Percentiles rank a stretch among this genome's conserved stretches.
Evolutionary conservation across 2,888 invertebrate genomes (phyloP).

Genomic region (Criorhina ranunculi): DNA sequence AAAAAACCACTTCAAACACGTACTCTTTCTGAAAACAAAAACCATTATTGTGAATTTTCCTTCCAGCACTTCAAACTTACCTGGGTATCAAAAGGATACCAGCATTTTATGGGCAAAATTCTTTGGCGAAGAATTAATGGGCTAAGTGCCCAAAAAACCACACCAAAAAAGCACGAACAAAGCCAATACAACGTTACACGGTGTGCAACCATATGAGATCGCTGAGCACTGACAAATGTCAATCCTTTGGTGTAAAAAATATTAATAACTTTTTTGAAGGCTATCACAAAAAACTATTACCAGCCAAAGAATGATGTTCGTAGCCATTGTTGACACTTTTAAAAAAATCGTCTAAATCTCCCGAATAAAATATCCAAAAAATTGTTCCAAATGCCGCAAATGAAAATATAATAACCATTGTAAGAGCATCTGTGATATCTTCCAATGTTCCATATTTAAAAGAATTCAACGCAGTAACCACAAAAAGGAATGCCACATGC

Average conservation of each 20-base stretch:
- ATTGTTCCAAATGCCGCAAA: conserved; percentile 79
- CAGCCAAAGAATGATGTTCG: conserved; percentile 81
- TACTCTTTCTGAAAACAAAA: conserved; percentile 66
- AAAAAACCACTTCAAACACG: conserved; percentile 79
- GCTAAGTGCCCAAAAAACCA: conserved; percentile 79
- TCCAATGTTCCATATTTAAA: conserved; percentile 79
- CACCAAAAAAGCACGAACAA: conserved; percentile 78
- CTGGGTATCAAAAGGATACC: conserved; percentile 83
- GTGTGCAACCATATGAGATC: conserved; percentile 76
- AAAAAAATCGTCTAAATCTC: conserved; percentile 77
- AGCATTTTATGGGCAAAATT: conserved; percentile 80
- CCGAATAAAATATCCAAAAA: conserved; percentile 79
- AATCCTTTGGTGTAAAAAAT: conserved; percentile 65
- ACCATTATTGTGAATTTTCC: neutral
- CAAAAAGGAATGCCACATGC: conserved; percentile 79
- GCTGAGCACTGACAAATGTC: conserved; percentile 79
- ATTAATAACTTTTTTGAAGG: neutral
- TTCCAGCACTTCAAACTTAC: conserved; percentile 61
- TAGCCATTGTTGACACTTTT: conserved; percentile 78
- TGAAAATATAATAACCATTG: conserved; percentile 80
- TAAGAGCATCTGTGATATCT: conserved; percentile 81
- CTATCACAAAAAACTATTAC: conserved; percentile 44
- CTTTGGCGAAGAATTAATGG: conserved; percentile 79
- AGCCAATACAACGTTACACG: conserved; percentile 79
- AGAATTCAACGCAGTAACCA: conserved; percentile 79